phyloP scores from a whole-genome alignment of 2,888 invertebrate genomes.

The Nomada flava region DNA sequence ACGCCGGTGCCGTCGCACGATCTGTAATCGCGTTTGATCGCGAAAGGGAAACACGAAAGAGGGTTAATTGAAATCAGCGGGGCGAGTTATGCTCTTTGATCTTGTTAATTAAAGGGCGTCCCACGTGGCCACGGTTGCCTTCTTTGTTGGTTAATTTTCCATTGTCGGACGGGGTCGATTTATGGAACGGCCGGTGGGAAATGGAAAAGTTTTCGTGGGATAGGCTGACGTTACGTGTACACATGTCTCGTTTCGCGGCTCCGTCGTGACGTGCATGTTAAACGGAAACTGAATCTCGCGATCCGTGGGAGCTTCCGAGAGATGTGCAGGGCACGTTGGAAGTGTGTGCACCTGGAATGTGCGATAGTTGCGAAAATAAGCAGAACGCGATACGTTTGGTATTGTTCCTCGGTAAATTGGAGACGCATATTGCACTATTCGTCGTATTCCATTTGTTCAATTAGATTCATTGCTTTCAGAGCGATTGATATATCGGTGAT shows the following conservation, averaged over 20 bases:
- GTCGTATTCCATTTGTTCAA: too few relatives aligned
- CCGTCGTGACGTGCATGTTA: not conserved
- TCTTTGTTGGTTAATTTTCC: not conserved
- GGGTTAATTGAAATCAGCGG: not conserved
- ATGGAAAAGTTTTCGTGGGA: not conserved
- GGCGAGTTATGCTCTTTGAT: not conserved
- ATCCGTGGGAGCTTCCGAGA: not conserved
- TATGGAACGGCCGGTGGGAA: not conserved
- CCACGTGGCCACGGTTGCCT: not conserved
- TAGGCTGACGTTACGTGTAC: not conserved
- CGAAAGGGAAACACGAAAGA: not conserved
- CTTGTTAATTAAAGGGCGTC: not conserved
- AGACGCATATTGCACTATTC: not conserved
- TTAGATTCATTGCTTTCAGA: too few relatives aligned
- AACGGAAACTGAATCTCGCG: not conserved
- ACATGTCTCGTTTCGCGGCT: not conserved
- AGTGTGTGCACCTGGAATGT: not conserved
- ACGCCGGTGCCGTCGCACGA: not conserved
- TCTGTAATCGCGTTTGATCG: not conserved
- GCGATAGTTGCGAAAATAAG: not conserved
- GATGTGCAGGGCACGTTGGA: not conserved
- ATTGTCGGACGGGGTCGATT: not conserved
- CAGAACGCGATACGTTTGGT: not conserved
- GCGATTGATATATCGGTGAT: too few relatives aligned
- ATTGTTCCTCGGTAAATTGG: not conserved